Evolutionary conservation across 2,797 vertebrate species (phyloP).

Genomic region (Rousettus madagascariensis): DNA sequence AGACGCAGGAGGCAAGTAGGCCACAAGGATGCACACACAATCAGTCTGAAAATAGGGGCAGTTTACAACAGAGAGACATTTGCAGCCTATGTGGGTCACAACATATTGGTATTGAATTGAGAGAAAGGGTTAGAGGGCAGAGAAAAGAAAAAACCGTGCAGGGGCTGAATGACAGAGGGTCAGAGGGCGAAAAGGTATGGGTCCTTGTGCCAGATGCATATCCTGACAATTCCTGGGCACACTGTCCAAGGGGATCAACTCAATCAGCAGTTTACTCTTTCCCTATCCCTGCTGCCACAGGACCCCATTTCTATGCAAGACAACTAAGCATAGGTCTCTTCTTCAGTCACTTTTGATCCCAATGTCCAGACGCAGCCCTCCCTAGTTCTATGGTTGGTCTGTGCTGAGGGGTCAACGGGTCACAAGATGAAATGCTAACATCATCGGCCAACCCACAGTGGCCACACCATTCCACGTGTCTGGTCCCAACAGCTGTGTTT

Average conservation of each 20-base stretch:
- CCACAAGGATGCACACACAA: constrained; percentile 79
- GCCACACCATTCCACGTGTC: neutral
- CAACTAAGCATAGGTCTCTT: neutral
- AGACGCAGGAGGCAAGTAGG: constrained; percentile 78
- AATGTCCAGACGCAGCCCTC: neutral
- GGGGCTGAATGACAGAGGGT: neutral
- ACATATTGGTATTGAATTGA: neutral
- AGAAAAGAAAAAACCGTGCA: constrained; percentile 35
- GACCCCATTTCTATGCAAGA: neutral
- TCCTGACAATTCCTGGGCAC: neutral
- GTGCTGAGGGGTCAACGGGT: neutral
- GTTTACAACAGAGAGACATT: neutral
- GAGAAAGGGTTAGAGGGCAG: neutral
- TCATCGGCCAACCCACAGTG: neutral
- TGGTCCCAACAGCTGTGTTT: constrained; percentile 4
- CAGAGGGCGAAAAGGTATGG: neutral
- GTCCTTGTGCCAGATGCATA: neutral
- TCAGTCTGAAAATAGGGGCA: constrained; percentile 52
- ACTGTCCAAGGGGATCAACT: neutral
- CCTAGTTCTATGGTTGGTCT: neutral
- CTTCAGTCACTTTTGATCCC: neutral
- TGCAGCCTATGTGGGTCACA: neutral
- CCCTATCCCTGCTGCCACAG: neutral
- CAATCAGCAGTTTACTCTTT: neutral
- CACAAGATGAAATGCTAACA: constrained; percentile 30